Base-by-base conservation (phyloP, 2,113 vertebrate genomes). In the Alexandromys fortis region DNA sequence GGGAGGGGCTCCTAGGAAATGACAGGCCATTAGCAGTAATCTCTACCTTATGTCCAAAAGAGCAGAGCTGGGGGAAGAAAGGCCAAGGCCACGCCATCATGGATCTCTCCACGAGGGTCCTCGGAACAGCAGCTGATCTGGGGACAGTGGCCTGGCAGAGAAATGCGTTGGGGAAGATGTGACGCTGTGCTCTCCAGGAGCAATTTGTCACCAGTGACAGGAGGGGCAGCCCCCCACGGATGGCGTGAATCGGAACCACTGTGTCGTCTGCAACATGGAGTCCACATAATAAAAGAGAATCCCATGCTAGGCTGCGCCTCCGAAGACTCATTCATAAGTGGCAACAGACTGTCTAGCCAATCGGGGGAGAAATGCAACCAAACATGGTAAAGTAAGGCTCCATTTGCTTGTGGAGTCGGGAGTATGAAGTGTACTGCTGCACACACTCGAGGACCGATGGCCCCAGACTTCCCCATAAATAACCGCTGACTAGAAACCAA, bases 11-110 rank as follows among this genome's bases (percentile, higher is more conserved):
- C 96, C 2, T 4, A 97, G 97, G 81, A 93, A 82, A 97, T 97
- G 97, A 98, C 98, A 98, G 97, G 97, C 96, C 97, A 98, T 97
- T 98, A 98, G 98, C 94, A 89, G 97, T 98, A 98, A 98, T 98
- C 98, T 98, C 98, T 98, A 98, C 98, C 98, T 98, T 98, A 98
- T 98, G 98, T 97, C 98, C 97, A 28, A 97, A 89, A 95, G 93
- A 89, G 91, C 95, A 97, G 97, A 90, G 33, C 78, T 86, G 42
- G 92, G 81, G 91, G 28, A 10, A 28, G 95, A 94, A 4, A 3
- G 91, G 92, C 92, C 22, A 8, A 93, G 96, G 96, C 95, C 1
- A 21, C 85, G 61, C 86, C 78, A 91, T 75, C 94, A 87, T 91
- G 21, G 68, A 52, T 93, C 94, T 91, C 96, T 70, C 78, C 95